These are phyloP conservation scores for Phyllostomus hastatus DNA, from an alignment of 2,113 vertebrate genomes.

Conservation along the genomic window DNA sequence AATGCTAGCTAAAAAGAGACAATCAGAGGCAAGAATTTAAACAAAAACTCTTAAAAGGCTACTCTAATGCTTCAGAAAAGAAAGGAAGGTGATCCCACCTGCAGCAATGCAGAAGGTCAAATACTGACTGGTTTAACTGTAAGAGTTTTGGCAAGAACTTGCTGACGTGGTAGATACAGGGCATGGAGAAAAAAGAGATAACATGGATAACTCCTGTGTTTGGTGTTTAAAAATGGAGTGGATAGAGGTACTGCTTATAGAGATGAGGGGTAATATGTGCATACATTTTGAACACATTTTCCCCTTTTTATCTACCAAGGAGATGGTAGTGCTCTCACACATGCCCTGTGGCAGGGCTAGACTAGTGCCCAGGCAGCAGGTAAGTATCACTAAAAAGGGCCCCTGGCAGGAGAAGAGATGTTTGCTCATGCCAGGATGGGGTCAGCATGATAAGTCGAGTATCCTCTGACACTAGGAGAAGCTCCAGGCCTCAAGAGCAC, in stretches of 20 bases:
- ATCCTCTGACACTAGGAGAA: not conserved
- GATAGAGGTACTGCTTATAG: not conserved
- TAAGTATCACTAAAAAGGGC: not conserved
- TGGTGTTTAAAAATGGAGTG: not conserved
- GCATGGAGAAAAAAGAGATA: not conserved
- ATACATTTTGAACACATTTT: not conserved
- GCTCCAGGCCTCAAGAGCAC: not conserved
- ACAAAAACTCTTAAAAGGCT: not conserved
- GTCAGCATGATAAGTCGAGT: not conserved
- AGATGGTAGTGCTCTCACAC: not conserved
- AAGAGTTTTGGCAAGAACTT: not conserved
- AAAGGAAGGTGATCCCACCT: not conserved
- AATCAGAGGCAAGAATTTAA: not conserved
- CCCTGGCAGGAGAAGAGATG: not conserved
- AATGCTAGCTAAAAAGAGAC: not conserved
- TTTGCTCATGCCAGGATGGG: not conserved
- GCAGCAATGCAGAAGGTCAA: not conserved
- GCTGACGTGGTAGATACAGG: not conserved
- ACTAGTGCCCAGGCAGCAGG: not conserved
- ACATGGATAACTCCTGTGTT: not conserved
- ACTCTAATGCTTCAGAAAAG: not conserved
- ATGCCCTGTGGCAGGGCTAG: not conserved
- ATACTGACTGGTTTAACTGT: not conserved
- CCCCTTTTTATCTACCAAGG: not conserved
- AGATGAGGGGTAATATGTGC: not conserved